Evolutionary conservation across 2,113 vertebrate species (phyloP).

Genomic region (Chaenocephalus aceratus): DNA sequence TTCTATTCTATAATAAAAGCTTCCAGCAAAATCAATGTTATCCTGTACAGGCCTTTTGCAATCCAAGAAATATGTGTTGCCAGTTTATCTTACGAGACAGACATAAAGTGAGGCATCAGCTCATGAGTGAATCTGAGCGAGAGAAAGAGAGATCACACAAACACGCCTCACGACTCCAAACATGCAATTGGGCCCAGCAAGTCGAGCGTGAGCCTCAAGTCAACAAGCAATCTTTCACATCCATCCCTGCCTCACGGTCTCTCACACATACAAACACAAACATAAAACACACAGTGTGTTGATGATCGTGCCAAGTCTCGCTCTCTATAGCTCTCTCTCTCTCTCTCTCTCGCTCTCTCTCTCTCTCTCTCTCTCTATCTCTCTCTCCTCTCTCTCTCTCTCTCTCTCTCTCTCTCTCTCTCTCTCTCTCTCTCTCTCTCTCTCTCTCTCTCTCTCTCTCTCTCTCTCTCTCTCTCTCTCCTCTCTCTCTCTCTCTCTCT

Average conservation of each 20-base stretch:
- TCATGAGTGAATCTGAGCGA: conserved; percentile 10
- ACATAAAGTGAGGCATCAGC: background rate
- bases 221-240: conserved; percentile 51
- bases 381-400: background rate
- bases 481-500: background rate
- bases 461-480: background rate
- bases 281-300: background rate
- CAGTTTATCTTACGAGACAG: background rate
- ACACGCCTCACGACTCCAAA: conserved; percentile 31
- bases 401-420: background rate
- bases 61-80: too few species aligned
- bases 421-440: background rate
- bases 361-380: background rate
- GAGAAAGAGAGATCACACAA: conserved; percentile 45
- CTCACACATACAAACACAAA: conserved; percentile 38
- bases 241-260: conserved; percentile 42
- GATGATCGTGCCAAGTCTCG: conserved; percentile 23
- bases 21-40: background rate
- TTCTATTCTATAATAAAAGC: background rate
- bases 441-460: background rate
- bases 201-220: conserved; percentile 26
- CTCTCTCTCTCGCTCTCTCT: background rate
- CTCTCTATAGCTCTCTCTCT: background rate
- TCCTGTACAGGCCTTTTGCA: too few species aligned
- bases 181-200: conserved; percentile 32